Percentiles rank a stretch among this genome's conserved stretches.
Conservation (phyloP, 30 jellyfish, hydroid and myxozoan genomes). For the Cassiopea xamachana region DNA sequence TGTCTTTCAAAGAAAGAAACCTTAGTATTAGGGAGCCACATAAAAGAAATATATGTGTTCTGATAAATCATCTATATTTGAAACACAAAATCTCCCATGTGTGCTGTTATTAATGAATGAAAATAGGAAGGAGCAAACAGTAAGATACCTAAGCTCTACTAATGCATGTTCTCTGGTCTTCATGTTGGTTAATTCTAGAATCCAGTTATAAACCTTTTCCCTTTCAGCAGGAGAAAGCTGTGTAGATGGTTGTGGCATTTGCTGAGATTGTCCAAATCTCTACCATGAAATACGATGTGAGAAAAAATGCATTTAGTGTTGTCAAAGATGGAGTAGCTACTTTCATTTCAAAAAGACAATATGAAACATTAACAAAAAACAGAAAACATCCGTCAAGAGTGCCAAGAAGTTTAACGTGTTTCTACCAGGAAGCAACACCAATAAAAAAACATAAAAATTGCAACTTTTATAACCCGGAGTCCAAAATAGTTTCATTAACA, state of each 20-base stretch:
- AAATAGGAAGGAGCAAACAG: too few species aligned
- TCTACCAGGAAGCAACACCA: too few species aligned
- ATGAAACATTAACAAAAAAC: too few species aligned
- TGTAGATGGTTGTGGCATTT: conserved; percentile 77
- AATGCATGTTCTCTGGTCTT: conserved; percentile 99
- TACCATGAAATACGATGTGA: background rate
- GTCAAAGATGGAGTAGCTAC: too few species aligned
- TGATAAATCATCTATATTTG: background rate
- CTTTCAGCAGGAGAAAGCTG: conserved; percentile 91
- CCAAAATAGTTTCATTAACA: too few species aligned
- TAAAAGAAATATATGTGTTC: background rate
- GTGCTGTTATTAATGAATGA: too few species aligned
- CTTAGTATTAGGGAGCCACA: background rate
- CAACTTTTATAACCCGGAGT: too few species aligned
- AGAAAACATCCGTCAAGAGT: too few species aligned
- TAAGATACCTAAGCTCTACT: conserved; percentile 86
- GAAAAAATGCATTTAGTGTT: background rate
- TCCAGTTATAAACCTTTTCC: conserved; percentile 97
- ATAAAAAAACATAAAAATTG: too few species aligned
- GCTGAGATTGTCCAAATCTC: conserved; percentile 93
- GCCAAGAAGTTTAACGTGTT: too few species aligned
- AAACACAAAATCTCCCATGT: background rate
- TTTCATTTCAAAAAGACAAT: too few species aligned
- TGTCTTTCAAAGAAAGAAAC: background rate
- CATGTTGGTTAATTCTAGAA: conserved; percentile 89